Conservation (phyloP, 2,797 vertebrate species). For the Danio tinwini region DNA sequence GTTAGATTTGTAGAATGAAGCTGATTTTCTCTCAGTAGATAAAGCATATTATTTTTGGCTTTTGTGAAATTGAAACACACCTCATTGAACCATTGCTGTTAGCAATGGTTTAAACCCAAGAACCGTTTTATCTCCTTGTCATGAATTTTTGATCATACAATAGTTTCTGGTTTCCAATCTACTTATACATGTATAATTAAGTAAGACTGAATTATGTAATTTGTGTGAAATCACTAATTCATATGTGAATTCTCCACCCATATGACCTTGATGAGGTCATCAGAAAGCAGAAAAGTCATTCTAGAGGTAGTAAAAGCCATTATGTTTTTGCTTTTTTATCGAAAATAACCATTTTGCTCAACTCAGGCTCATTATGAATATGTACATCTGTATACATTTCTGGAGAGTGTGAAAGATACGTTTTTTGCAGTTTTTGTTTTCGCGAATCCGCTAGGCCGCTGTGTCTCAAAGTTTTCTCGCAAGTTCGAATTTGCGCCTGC, state of each 20-base stretch:
- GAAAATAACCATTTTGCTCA: no score
- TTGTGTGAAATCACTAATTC: neutral
- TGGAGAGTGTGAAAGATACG: no score
- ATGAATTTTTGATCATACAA: neutral
- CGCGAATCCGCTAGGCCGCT: no score
- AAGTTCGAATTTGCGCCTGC: no score
- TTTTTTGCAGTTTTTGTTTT: no score
- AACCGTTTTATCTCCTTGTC: neutral
- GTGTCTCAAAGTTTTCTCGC: no score
- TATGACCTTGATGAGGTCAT: neutral
- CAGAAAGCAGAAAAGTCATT: no score
- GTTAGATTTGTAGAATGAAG: constrained; percentile 14
- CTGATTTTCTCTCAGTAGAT: constrained; percentile 11
- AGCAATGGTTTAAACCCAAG: neutral
- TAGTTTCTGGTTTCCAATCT: neutral
- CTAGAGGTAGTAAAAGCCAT: neutral
- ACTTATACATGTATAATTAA: neutral
- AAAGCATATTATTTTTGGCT: constrained; percentile 15
- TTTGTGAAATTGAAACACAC: constrained; percentile 22
- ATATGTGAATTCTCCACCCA: neutral
- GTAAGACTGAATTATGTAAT: no score
- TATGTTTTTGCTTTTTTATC: neutral
- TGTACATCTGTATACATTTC: no score
- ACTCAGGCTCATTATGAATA: no score
- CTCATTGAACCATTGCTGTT: no score